Evolutionary conservation across 2,113 vertebrate species (phyloP).

Genomic region (Rhinopomastus cyanomelas): DNA sequence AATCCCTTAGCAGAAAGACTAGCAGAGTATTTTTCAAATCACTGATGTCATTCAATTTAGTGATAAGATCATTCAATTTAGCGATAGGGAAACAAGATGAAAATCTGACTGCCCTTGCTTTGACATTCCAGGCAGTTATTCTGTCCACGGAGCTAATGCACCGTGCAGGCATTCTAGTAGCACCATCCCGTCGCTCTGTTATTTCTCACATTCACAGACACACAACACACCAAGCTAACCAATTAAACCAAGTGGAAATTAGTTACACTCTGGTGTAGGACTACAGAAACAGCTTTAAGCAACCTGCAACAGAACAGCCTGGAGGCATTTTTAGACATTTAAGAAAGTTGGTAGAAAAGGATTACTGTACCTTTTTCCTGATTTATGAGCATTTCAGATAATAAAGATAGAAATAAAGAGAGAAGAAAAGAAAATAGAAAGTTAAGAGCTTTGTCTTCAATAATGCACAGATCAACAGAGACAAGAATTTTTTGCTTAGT

Average conservation of each 20-base stretch:
- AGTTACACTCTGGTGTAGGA: background rate
- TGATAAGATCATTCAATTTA: background rate
- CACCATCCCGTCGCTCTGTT: background rate
- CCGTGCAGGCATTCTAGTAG: background rate
- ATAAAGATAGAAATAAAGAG: constrained; percentile 47
- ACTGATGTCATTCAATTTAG: background rate
- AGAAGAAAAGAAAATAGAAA: constrained; percentile 67
- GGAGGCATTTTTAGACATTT: background rate
- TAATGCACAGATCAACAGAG: constrained; percentile 30
- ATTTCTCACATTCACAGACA: background rate
- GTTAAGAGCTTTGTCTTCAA: constrained; percentile 50
- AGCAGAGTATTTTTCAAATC: constrained; percentile 35
- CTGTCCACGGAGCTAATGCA: background rate
- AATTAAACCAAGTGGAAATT: background rate
- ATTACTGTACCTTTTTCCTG: constrained; percentile 76
- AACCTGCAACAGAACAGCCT: background rate
- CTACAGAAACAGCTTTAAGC: background rate
- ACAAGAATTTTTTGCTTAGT: background rate
- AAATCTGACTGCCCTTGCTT: constrained; percentile 23
- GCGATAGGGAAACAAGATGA: constrained; percentile 12
- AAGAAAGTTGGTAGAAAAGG: constrained; percentile 56
- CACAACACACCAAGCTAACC: background rate
- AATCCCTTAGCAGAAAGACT: constrained; percentile 28
- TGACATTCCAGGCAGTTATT: background rate
- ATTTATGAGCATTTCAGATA: constrained; percentile 69